These are phyloP conservation scores for Synergus japonicus DNA, from an alignment of 2,888 invertebrate species.

Conservation along the genomic window DNA sequence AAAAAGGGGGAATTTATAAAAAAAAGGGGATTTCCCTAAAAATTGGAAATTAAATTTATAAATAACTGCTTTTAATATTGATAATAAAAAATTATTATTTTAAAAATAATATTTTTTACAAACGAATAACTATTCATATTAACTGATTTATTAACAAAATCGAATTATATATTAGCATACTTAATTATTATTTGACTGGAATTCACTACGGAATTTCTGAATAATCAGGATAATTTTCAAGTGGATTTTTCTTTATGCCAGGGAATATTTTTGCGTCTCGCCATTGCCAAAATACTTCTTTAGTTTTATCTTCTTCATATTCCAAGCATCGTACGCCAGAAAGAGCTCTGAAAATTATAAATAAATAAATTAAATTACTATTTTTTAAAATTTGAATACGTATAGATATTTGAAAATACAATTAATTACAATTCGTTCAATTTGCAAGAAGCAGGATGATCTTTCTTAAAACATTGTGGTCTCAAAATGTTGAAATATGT, in stretches of 20 bases:
- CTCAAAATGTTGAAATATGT: constrained; percentile 86
- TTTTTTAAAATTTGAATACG: neutral
- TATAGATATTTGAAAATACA: neutral
- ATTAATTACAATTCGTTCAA: constrained; percentile 15
- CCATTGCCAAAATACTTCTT: constrained; percentile 16
- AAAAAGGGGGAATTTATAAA: neutral
- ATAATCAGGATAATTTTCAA: constrained; percentile 18
- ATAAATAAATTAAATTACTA: neutral
- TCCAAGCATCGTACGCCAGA: constrained; percentile 1
- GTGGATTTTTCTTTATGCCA: neutral
- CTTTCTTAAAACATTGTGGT: constrained; percentile 83
- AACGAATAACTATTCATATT: no score
- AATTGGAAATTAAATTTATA: neutral
- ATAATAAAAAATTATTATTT: no score
- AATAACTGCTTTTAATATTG: no score
- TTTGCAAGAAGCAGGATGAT: constrained; percentile 75
- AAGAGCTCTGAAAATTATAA: neutral
- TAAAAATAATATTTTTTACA: no score
- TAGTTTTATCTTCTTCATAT: constrained; percentile 11
- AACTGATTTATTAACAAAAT: no score
- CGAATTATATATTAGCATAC: no score
- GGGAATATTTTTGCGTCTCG: constrained; percentile 17
- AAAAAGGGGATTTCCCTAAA: neutral
- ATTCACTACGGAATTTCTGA: constrained; percentile 10
- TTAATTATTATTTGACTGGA: no score